Conservation (phyloP, 2,797 vertebrate genomes). For the Pristis pectinata region DNA sequence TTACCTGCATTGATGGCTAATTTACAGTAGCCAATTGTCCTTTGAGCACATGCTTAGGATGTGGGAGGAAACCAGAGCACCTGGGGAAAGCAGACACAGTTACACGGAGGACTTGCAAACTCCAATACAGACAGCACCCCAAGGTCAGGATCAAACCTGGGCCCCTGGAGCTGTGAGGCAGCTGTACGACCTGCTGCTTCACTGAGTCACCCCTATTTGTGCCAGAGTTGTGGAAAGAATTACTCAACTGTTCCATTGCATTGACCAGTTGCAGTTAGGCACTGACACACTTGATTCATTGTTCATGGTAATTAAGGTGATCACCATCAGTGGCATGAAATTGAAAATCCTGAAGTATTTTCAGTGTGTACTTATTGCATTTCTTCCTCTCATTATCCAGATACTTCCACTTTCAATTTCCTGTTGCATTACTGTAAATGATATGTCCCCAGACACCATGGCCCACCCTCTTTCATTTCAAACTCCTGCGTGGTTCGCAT, state of each 20-base stretch:
- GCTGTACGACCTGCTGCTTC: too few species aligned
- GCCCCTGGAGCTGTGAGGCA: too few species aligned
- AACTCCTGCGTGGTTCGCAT: not conserved
- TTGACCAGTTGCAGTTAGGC: not conserved
- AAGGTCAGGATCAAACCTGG: too few species aligned
- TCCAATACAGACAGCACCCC: too few species aligned
- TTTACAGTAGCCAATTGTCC: too few species aligned
- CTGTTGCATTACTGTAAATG: constrained; percentile 31
- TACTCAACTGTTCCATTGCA: not conserved
- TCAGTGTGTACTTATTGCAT: not conserved
- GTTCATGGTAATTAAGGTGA: not conserved
- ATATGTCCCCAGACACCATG: constrained; percentile 3
- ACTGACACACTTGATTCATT: not conserved
- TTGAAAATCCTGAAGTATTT: constrained; percentile 6
- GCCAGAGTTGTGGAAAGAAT: not conserved
- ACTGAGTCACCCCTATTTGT: not conserved
- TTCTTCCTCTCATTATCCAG: constrained; percentile 14
- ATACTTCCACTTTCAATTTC: constrained; percentile 29
- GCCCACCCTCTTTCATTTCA: not conserved
- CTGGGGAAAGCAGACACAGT: too few species aligned
- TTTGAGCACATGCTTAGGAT: too few species aligned
- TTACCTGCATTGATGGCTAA: too few species aligned
- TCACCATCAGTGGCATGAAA: not conserved
- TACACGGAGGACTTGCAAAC: too few species aligned
- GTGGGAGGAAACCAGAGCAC: too few species aligned